Evolutionary conservation across 1,140 invertebrate species (phyloP), one percentile per base, ranked within the genome.

Genomic region (Sipha flava): DNA sequence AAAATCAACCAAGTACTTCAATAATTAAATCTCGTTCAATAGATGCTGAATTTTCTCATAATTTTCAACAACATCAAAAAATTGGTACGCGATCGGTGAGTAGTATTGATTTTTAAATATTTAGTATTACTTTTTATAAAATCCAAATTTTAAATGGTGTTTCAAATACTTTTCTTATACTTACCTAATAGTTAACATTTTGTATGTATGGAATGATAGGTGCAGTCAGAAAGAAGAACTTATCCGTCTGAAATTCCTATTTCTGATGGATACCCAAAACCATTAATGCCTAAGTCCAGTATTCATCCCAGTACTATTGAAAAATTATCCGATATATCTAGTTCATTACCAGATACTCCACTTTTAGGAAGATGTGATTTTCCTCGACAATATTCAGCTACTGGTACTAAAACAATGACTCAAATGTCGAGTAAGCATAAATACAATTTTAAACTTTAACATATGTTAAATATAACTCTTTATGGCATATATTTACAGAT

Each of bases 31-130:
- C 73, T 59, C 73, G 73, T 26, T 77, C 73, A 40, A 77, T 77
- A 40, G 73, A 77, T 12, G 73, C 73, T 4, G 73, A 77, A 43
- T 77, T 77, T 77, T 77, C 73, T n/a, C 73, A 77, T 57, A 77
- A 77, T 57, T 77, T 77, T 40, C 73, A 77, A n/a, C 73, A 77
- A 18, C 73, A 77, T 77, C 73, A 77, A n/a, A 59, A 77, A 77
- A 77, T 77, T 57, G 73, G 73, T 29, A 77, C 73, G 26, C 37
- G 73, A 59, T 77, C 73, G 6, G 73, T 77, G 3, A 59, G 73
- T 59, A 16, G 9, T 62, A 66, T 40, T 21, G 23, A 14, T 21
- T 5, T 66, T 5, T 54, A 54, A 23, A 3, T 54, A 54, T 54
- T 26, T 23, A 26, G 37, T 40, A n/a, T n/a, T n/a, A n/a, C n/a